Evolutionary conservation across 2,113 vertebrate species (phyloP).

Genomic region (human (Homo sapiens)): DNA sequence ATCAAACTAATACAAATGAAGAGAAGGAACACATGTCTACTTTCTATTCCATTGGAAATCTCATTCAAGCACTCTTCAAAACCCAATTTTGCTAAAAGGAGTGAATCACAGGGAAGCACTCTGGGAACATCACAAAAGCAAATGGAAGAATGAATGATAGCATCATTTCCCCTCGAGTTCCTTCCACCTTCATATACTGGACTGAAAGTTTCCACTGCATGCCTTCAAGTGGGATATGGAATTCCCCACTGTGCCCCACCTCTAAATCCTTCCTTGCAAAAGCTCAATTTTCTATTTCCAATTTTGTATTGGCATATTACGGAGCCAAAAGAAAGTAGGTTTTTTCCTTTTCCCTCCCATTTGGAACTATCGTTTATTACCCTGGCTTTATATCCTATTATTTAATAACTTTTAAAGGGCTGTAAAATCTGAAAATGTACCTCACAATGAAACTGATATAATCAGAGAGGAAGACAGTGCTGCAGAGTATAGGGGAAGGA

Average conservation of each 20-base stretch:
- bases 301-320: constrained; percentile 23
- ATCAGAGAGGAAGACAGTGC: background rate
- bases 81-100: background rate
- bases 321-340: background rate
- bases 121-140: background rate
- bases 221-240: background rate
- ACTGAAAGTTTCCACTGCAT: background rate
- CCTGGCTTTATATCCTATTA: background rate
- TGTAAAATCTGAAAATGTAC: background rate
- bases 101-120: background rate
- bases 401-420: constrained; percentile 5
- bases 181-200: background rate
- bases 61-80: background rate
- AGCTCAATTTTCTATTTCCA: background rate
- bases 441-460: background rate
- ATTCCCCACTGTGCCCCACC: background rate
- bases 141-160: background rate
- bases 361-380: constrained; percentile 7
- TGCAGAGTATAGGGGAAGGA: background rate
- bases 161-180: background rate
- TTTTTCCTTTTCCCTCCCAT: background rate
- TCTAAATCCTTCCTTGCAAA: background rate
- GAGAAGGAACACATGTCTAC: background rate
- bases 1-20: background rate
- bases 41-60: background rate